Conservation (phyloP, 2,113 vertebrate species). For the Leiothrix lutea region DNA sequence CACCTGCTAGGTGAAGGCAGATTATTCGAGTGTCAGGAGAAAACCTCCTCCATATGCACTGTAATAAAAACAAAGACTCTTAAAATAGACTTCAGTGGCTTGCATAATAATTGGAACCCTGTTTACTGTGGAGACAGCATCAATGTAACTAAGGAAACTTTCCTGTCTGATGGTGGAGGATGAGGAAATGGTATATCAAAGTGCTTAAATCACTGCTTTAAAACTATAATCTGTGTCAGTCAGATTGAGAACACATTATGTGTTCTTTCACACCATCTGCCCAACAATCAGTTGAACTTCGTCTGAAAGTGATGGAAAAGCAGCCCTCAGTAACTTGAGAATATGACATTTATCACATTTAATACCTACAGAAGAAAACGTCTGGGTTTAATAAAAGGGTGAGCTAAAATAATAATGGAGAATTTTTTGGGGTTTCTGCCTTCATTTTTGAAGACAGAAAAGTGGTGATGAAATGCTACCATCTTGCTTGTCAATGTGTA, state of each 20-base stretch:
- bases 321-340: neutral
- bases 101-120: conserved; percentile 1
- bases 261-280: neutral
- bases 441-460: neutral
- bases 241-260: neutral
- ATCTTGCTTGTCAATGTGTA: neutral
- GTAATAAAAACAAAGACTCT: conserved; percentile 16
- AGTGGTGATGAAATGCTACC: neutral
- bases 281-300: neutral
- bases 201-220: neutral
- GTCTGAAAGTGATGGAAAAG: neutral
- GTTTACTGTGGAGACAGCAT: neutral
- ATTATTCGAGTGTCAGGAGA: conserved; percentile 17
- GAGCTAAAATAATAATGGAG: neutral
- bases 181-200: neutral
- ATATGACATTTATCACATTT: neutral
- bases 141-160: neutral
- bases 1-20: conserved; percentile 15
- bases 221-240: neutral
- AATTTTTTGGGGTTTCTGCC: conserved; percentile 5
- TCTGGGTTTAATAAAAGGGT: neutral
- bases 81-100: conserved; percentile 36
- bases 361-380: neutral
- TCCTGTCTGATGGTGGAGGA: neutral
- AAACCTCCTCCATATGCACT: neutral